A percentile compares a stretch with the other conserved stretches of the same genome.
phyloP scores from a whole-genome alignment of 2,113 vertebrate species.

The Pseudopodoces humilis region DNA sequence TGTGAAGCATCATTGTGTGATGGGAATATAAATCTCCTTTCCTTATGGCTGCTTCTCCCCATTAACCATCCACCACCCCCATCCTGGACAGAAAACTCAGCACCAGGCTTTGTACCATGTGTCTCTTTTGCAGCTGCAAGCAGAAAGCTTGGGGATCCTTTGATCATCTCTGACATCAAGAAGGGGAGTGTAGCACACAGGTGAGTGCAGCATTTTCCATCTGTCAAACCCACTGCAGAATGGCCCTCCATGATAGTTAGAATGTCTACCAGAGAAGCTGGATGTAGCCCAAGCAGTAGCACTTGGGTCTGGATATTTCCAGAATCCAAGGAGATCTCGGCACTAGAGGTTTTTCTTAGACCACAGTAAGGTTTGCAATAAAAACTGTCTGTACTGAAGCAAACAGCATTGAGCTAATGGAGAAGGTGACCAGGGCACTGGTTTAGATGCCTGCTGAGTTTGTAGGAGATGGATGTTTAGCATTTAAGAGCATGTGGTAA shows the following conservation, averaged over 20 bases:
- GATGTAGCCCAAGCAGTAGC: not conserved
- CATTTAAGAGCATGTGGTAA: not conserved
- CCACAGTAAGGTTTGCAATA: not conserved
- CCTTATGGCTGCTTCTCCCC: not conserved
- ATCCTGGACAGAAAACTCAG: not conserved
- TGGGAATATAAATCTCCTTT: not conserved
- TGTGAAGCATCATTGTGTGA: not conserved
- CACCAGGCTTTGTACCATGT: not conserved
- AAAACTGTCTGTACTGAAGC: not conserved
- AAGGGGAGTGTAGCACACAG: constrained; percentile 97
- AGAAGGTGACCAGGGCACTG: not conserved
- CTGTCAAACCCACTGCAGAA: not conserved
- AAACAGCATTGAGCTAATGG: not conserved
- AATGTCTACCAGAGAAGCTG: not conserved
- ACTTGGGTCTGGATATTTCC: not conserved
- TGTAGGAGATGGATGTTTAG: not conserved
- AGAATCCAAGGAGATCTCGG: not conserved
- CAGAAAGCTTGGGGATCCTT: constrained; percentile 89
- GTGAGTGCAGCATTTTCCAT: constrained; percentile 66
- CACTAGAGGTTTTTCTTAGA: not conserved
- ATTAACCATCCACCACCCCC: not conserved
- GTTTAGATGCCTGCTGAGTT: not conserved
- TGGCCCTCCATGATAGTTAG: not conserved
- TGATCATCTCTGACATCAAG: constrained; percentile 97
- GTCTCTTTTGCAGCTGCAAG: constrained; percentile 78